Percentiles rank a stretch among this genome's conserved stretches.
These are phyloP conservation scores for Bellardia pandia DNA, from an alignment of 2,888 invertebrate species.

Conservation along the genomic window DNA sequence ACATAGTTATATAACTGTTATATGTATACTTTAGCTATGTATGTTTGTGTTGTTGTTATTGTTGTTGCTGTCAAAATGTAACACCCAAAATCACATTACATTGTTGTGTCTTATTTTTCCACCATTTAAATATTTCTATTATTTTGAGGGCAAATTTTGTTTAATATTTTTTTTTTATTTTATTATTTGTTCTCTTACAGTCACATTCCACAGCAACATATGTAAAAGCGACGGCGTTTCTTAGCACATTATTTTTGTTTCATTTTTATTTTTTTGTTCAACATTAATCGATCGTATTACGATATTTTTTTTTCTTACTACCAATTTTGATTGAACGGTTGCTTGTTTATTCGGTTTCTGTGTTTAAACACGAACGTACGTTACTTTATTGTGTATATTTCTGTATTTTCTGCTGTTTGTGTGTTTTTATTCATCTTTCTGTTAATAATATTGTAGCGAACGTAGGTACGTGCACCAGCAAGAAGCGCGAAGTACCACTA, in stretches of 20 bases:
- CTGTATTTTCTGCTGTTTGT: not conserved
- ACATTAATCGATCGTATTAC: constrained; percentile 32
- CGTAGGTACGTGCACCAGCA: constrained; percentile 77
- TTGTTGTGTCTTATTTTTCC: constrained; percentile 5
- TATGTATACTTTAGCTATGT: not conserved
- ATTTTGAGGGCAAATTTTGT: constrained; percentile 5
- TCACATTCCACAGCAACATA: not conserved
- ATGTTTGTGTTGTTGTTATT: not conserved
- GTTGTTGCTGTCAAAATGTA: constrained; percentile 37
- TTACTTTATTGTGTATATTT: constrained; percentile 3
- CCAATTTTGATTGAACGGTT: constrained; percentile 36
- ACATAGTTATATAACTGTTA: not conserved
- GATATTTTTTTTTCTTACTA: not conserved
- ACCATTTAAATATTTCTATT: not conserved
- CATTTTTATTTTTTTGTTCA: not conserved
- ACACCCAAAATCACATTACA: constrained; percentile 53
- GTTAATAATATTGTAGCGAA: constrained; percentile 57
- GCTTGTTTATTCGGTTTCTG: constrained; percentile 56
- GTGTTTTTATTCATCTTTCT: constrained; percentile 1
- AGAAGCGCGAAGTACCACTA: constrained; percentile 82
- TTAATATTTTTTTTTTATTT: not conserved
- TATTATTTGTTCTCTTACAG: not conserved
- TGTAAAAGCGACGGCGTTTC: constrained; percentile 65
- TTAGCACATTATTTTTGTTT: not conserved
- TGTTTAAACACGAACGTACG: constrained; percentile 60